Conservation (phyloP, 92 coral and sea anemone genomes). For the Desmophyllum pertusum region DNA sequence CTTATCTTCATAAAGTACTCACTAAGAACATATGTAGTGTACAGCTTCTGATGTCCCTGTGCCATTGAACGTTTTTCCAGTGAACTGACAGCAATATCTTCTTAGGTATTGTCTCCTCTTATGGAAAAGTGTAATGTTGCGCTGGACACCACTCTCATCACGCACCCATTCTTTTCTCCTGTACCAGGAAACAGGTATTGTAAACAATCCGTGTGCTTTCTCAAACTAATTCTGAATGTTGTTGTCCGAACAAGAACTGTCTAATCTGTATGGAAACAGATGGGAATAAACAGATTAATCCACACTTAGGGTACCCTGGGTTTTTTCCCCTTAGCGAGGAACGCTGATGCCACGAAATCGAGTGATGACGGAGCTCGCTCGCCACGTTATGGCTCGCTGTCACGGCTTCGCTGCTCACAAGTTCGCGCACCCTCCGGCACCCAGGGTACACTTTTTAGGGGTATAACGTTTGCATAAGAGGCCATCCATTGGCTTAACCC, state of each 20-base stretch:
- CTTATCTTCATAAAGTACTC: too few relatives aligned
- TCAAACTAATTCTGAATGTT: background rate
- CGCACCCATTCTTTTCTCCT: constrained; percentile 75
- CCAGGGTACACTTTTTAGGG: too few relatives aligned
- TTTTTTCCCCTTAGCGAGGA: too few relatives aligned
- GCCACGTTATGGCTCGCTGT: too few relatives aligned
- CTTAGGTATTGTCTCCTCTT: constrained; percentile 75
- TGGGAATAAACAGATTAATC: background rate
- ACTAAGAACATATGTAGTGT: too few relatives aligned
- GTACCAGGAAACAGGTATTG: constrained; percentile 61
- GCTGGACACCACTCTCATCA: constrained; percentile 69
- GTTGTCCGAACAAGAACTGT: background rate
- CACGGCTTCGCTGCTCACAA: too few relatives aligned
- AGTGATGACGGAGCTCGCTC: too few relatives aligned
- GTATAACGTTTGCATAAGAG: too few relatives aligned
- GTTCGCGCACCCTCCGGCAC: too few relatives aligned
- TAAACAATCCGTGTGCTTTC: background rate
- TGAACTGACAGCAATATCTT: background rate
- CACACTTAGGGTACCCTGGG: background rate
- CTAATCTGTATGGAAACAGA: background rate
- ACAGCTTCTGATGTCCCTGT: background rate
- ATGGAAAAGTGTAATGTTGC: constrained; percentile 92
- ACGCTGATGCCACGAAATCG: too few relatives aligned
- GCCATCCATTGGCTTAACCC: too few relatives aligned
- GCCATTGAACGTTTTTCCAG: background rate